phyloP scores from a whole-genome alignment of 92 coral and sea anemone genomes.

The Umimayanthus chanpuru region DNA sequence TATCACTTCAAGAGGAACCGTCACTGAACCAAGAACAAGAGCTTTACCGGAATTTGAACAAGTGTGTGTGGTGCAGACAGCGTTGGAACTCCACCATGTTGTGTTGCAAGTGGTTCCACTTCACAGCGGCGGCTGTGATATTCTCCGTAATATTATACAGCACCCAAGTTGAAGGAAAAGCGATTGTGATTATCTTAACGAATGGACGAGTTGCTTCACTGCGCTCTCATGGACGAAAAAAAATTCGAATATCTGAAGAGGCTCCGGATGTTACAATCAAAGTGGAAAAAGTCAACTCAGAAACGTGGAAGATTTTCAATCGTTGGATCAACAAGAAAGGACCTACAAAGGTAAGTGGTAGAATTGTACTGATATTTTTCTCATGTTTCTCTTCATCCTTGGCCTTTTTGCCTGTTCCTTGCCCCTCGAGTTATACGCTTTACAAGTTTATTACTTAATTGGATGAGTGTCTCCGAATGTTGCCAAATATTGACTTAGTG shows the following conservation, averaged over 20 bases:
- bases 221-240: background rate
- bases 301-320: constrained; percentile 7
- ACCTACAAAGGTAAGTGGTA: constrained; percentile 9
- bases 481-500: constrained; percentile 6
- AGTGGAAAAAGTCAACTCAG: constrained; percentile 1
- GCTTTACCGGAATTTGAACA: background rate
- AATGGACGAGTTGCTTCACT: constrained; percentile 31
- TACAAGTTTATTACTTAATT: constrained; percentile 8
- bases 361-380: background rate
- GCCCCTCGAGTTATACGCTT: background rate
- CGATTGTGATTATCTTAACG: constrained; percentile 28
- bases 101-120: background rate
- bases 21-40: background rate
- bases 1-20: background rate
- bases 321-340: constrained; percentile 23
- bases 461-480: background rate
- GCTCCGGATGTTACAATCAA: background rate
- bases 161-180: constrained; percentile 17
- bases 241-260: background rate
- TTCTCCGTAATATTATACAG: background rate
- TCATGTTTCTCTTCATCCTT: background rate
- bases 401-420: background rate
- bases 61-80: background rate
- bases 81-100: constrained; percentile 2
- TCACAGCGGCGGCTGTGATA: background rate